Base-by-base conservation (phyloP, 1,140 invertebrate species). In the Cyphomyrmex costatus region DNA sequence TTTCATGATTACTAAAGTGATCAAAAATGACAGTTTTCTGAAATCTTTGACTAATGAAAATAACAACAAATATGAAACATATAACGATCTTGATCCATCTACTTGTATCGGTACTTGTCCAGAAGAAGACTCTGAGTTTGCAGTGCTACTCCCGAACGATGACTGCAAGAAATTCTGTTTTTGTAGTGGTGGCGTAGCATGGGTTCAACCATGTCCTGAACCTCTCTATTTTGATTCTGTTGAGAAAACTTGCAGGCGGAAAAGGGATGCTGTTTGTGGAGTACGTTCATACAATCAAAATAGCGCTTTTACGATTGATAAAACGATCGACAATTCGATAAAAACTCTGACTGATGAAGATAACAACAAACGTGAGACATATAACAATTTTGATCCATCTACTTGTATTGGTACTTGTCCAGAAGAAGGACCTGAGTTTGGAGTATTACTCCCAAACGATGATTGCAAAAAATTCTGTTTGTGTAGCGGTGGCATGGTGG, bases 111-210 rank as follows among this genome's bases (percentile, higher is more conserved):
- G 82, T 30, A 42, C 36, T 5, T 76, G 82, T 16, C 71, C 82
- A 12, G 71, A 76, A 14, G n/a, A 65, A 14, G 27, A 76, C 6
- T 42, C 21, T 0, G 46, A 63, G 0, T 51, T 8, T n/a, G 56
- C 42, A n/a, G 49, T 76, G 0, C 1, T 77, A 36, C 42, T 85
- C 6, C 71, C 82, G 3, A 77, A 76, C 1, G n/a, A 70, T 0
- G 49, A 88, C 3, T 83, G 87, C 46, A 46, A 24, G 0, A 86
- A 88, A 7, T 86, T 80, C 4, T 88, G 85, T 3, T 1, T 74
- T 24, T 88, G 85, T 42, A 58, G 33, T 2, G 19, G 42, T 0
- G 86, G 71, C 5, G 0, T 27, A 0, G 7, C 10, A 3, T 27
- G 3, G 33, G n/a, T 56, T 7, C 5, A 14, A 3, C 0, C 61